A percentile compares a stretch with the other conserved stretches of the same genome.
These are phyloP conservation scores for Catocala nupta DNA, from an alignment of 2,888 invertebrate genomes.

Conservation along the genomic window DNA sequence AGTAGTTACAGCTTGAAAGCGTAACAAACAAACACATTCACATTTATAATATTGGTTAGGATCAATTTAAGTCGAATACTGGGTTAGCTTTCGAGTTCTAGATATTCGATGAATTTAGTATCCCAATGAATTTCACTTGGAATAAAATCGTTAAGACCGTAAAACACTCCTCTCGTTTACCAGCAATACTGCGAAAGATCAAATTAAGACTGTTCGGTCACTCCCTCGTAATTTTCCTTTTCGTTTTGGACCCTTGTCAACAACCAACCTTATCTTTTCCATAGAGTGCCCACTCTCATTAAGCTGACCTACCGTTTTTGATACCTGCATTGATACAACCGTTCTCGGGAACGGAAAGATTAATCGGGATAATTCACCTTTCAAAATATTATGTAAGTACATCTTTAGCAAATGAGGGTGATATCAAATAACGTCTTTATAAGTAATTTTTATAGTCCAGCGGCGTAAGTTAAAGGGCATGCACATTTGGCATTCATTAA, in stretches of 20 bases:
- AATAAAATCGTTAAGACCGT: conserved; percentile 43
- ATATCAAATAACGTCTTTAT: no score
- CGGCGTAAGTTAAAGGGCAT: no score
- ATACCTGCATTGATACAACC: conserved; percentile 59
- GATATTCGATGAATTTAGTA: conserved; percentile 16
- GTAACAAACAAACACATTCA: no score
- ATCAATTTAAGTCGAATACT: not conserved
- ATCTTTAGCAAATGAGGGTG: not conserved
- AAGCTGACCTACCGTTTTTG: conserved; percentile 66
- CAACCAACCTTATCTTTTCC: conserved; percentile 69
- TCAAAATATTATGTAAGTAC: conserved; percentile 1
- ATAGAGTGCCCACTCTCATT: conserved; percentile 68
- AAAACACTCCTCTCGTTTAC: conserved; percentile 54
- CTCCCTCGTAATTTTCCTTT: conserved; percentile 76
- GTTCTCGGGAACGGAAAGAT: conserved; percentile 39
- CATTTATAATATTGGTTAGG: no score
- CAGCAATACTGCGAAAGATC: conserved; percentile 67
- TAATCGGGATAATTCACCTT: conserved; percentile 13
- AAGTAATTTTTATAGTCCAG: no score
- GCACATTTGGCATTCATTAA: no score
- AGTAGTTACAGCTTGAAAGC: no score
- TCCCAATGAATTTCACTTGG: conserved; percentile 32
- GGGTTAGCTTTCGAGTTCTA: no score
- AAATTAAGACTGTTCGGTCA: conserved; percentile 72
- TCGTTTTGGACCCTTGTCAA: conserved; percentile 76